Evolutionary conservation across 1,140 invertebrate genomes (phyloP).

Genomic region (Melitaea cinxia): DNA sequence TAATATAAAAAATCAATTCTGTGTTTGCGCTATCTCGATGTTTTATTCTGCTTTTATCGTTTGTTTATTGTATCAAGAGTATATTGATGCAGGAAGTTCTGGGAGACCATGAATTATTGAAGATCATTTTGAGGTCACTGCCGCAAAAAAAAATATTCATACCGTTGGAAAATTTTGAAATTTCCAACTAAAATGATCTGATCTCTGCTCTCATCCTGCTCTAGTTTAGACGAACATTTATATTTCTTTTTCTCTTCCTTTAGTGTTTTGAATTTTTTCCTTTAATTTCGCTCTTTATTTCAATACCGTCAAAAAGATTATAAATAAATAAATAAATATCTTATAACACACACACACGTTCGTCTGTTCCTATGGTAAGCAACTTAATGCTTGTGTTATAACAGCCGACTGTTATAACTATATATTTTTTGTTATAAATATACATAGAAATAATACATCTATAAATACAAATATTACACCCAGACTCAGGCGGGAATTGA

Average conservation of each 20-base stretch:
- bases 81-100: constrained; percentile 36
- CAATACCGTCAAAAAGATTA: neutral
- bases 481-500: too few species aligned
- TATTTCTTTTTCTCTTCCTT: neutral
- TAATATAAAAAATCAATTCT: neutral
- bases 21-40: neutral
- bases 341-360: too few species aligned
- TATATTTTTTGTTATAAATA: too few species aligned
- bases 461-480: too few species aligned
- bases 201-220: too few species aligned
- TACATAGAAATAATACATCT: too few species aligned
- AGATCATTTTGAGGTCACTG: constrained; percentile 32
- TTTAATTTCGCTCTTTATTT: neutral
- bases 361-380: too few species aligned
- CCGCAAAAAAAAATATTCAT: constrained; percentile 7
- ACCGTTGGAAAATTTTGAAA: neutral
- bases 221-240: neutral
- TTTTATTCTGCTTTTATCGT: constrained; percentile 4
- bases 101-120: constrained; percentile 34
- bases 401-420: too few species aligned
- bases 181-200: too few species aligned
- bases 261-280: neutral
- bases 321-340: too few species aligned
- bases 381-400: too few species aligned
- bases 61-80: constrained; percentile 24